Conservation (phyloP, 2,797 vertebrate genomes). For the Potorous gilbertii region DNA sequence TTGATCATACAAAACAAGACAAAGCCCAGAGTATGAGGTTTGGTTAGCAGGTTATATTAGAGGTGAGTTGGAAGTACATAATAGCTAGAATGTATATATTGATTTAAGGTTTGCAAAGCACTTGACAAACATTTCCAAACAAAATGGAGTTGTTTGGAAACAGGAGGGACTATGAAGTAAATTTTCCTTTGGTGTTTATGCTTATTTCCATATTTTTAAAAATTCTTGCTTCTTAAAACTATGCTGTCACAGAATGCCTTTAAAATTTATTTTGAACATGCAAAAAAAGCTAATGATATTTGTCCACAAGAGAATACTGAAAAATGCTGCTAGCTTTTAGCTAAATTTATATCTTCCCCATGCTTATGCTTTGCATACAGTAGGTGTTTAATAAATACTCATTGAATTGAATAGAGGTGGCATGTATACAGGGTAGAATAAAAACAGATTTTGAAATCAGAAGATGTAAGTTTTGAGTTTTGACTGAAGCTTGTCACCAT, state of each 20-base stretch:
- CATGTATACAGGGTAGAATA: neutral
- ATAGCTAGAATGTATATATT: no score
- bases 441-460: neutral
- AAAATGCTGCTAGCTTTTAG: neutral
- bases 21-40: neutral
- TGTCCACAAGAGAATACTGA: neutral
- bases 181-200: neutral
- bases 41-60: neutral
- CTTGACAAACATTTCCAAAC: no score
- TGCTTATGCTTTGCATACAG: neutral
- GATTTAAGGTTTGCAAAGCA: no score
- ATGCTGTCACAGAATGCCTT: neutral
- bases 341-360: neutral
- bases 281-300: neutral
- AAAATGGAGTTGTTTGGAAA: neutral
- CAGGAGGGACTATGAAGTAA: neutral
- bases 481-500: neutral
- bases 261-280: neutral
- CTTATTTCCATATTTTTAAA: neutral
- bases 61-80: neutral
- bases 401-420: neutral
- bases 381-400: neutral
- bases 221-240: neutral
- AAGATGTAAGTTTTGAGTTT: neutral
- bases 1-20: neutral